These are phyloP conservation scores for Sphaerophoria taeniata DNA, from an alignment of 2,888 invertebrate species.

Conservation along the genomic window DNA sequence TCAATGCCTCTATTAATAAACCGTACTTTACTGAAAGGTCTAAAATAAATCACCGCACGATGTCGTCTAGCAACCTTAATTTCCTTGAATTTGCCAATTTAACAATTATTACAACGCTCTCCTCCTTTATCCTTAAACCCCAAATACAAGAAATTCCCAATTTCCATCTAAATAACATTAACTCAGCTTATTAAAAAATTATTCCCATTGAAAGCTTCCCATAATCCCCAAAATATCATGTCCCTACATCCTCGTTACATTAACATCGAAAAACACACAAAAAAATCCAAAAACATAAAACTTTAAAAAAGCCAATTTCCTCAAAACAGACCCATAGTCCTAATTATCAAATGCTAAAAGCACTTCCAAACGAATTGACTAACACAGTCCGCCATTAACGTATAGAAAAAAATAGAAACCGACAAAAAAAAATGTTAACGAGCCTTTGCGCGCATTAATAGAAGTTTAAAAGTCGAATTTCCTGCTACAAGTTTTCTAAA, in stretches of 20 bases:
- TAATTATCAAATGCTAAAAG: conserved; percentile 21
- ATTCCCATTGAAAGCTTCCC: not conserved
- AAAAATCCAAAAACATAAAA: not conserved
- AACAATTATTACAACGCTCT: not conserved
- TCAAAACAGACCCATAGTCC: not conserved
- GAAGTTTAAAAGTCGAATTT: conserved; percentile 15
- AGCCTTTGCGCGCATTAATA: not conserved
- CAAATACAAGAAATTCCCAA: not conserved
- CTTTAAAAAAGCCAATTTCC: not conserved
- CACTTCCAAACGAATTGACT: conserved; percentile 8
- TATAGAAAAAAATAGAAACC: too few relatives aligned
- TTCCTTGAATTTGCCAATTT: too few relatives aligned
- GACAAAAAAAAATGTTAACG: conserved; percentile 17
- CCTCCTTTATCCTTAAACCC: not conserved
- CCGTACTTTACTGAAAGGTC: too few relatives aligned
- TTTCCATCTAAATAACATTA: not conserved
- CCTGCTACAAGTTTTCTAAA: not conserved
- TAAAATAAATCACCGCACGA: too few relatives aligned
- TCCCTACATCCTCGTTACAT: not conserved
- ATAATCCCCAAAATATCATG: not conserved
- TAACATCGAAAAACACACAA: not conserved
- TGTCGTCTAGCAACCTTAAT: too few relatives aligned
- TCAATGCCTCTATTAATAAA: too few relatives aligned
- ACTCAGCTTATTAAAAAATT: not conserved
- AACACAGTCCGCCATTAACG: not conserved